These are phyloP conservation scores for Artibeus jamaicensis DNA, from an alignment of 2,797 vertebrate species.

Conservation along the genomic window DNA sequence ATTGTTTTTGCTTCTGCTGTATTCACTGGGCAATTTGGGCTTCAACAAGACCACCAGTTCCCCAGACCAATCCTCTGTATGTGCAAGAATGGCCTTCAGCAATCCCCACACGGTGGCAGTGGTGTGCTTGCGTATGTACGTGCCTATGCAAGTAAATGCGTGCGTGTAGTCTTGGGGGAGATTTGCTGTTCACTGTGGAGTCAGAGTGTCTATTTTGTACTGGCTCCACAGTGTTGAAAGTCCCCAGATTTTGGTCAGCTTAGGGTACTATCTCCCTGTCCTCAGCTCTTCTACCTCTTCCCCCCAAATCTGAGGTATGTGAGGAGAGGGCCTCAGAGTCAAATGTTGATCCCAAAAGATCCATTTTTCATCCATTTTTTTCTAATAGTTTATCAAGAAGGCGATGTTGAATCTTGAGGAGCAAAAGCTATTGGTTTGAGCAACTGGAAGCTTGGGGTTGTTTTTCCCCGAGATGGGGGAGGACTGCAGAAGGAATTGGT, in stretches of 20 bases:
- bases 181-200: background rate
- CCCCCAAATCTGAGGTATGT: background rate
- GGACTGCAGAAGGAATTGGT: background rate
- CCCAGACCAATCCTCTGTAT: fast-evolving
- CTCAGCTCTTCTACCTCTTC: background rate
- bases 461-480: background rate
- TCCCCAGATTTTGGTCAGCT: background rate
- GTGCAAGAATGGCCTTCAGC: background rate
- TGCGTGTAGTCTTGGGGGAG: background rate
- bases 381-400: background rate
- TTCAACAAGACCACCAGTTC: background rate
- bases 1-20: background rate
- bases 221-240: background rate
- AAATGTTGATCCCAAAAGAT: background rate
- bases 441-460: background rate
- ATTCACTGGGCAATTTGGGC: background rate
- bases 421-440: background rate
- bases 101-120: background rate
- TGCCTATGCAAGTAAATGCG: too few species aligned
- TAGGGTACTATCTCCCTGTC: background rate
- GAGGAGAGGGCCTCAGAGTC: background rate
- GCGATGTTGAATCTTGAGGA: background rate
- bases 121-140: fast-evolving
- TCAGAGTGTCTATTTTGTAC: background rate
- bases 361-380: background rate